These are phyloP conservation scores for Trachops cirrhosus DNA, from an alignment of 2,797 vertebrate genomes.

Conservation along the genomic window DNA sequence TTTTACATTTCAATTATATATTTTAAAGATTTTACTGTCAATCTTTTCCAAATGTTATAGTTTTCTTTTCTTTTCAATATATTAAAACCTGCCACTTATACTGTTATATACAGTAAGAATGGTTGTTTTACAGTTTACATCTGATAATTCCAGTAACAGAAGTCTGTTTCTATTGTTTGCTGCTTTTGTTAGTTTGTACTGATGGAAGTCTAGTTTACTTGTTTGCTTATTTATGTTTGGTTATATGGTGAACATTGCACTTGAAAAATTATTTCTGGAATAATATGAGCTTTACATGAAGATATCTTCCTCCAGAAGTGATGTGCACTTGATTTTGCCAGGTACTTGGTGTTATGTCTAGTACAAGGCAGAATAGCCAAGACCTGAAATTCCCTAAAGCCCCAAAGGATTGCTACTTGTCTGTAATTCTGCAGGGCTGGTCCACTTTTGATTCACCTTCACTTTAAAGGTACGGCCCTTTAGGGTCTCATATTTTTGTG, in stretches of 20 bases:
- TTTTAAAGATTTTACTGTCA: neutral
- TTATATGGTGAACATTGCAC: neutral
- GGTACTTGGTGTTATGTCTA: neutral
- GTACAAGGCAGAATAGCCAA: neutral
- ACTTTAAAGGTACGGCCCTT: neutral
- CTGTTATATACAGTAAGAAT: neutral
- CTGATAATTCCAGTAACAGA: neutral
- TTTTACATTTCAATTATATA: conserved; percentile 4
- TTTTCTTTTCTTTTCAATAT: neutral
- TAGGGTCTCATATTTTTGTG: neutral
- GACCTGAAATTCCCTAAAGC: neutral
- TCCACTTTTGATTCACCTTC: neutral
- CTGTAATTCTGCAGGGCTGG: neutral
- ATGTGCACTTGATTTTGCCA: neutral
- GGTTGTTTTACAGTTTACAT: neutral
- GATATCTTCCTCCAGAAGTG: neutral
- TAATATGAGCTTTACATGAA: neutral
- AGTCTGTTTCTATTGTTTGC: neutral
- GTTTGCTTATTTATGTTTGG: neutral
- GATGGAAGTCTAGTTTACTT: neutral
- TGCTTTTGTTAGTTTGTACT: neutral
- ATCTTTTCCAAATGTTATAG: conserved; percentile 29
- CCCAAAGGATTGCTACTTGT: neutral
- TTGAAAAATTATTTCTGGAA: neutral
- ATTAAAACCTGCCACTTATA: neutral